These are phyloP conservation scores for Oryzias javanicus DNA, from an alignment of 2,113 vertebrate genomes.

Conservation along the genomic window DNA sequence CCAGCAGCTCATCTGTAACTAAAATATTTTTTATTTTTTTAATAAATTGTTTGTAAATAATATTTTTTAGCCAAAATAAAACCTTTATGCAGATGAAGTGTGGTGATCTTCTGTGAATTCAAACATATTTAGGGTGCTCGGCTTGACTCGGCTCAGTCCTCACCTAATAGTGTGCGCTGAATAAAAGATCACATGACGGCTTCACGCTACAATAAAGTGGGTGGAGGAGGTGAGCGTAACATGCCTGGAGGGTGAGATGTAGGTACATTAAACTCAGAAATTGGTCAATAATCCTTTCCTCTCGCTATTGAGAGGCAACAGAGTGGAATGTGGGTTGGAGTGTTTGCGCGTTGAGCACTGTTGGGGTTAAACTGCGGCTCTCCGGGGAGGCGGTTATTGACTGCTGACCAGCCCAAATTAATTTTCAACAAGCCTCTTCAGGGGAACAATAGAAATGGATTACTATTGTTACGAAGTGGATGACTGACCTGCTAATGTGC, in stretches of 20 bases:
- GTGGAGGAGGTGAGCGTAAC: constrained; percentile 25
- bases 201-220: constrained; percentile 15
- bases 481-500: constrained; percentile 32
- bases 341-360: constrained; percentile 37
- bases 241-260: constrained; percentile 45
- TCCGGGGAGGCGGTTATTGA: constrained; percentile 66
- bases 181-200: constrained; percentile 31
- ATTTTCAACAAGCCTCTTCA: constrained; percentile 72
- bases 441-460: constrained; percentile 63
- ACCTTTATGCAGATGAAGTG: background rate
- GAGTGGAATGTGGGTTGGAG: constrained; percentile 49
- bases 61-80: too few relatives aligned
- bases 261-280: constrained; percentile 59
- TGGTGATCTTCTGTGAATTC: background rate
- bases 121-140: background rate
- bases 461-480: constrained; percentile 47
- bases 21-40: too few relatives aligned
- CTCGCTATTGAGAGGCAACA: constrained; percentile 48
- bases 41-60: too few relatives aligned
- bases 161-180: constrained; percentile 11
- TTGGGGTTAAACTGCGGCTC: constrained; percentile 56
- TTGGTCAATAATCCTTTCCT: constrained; percentile 65
- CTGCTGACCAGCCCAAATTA: constrained; percentile 72
- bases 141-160: background rate
- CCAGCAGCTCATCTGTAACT: too few relatives aligned